Conservation (phyloP, 2,888 invertebrate species). For the Calephelis perditalis region DNA sequence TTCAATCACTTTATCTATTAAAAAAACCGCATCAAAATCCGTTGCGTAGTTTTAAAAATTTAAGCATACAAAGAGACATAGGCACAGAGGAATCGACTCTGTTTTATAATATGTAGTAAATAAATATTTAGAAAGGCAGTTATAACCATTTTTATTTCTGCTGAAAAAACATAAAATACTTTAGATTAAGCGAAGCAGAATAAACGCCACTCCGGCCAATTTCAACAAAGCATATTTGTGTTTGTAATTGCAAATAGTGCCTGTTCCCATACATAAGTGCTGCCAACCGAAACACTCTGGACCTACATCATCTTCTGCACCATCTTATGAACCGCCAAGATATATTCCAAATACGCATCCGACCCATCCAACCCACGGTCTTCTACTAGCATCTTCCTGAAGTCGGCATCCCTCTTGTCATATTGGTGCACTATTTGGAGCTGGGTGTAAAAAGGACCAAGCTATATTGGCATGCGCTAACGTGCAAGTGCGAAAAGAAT, state of each 20-base stretch:
- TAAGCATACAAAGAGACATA: too few relatives aligned
- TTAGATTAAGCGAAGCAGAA: too few relatives aligned
- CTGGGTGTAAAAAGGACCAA: conserved; percentile 35
- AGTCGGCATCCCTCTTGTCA: conserved; percentile 81
- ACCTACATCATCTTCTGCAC: conserved; percentile 78
- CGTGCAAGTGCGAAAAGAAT: conserved; percentile 1
- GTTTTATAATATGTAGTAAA: too few relatives aligned
- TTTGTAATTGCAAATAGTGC: background rate
- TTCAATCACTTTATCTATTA: too few relatives aligned
- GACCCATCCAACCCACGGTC: conserved; percentile 89
- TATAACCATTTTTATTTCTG: too few relatives aligned
- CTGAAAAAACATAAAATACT: too few relatives aligned
- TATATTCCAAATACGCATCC: conserved; percentile 94
- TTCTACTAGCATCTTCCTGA: conserved; percentile 94
- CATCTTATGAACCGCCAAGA: conserved; percentile 98
- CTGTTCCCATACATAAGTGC: conserved; percentile 1
- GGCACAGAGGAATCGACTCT: too few relatives aligned
- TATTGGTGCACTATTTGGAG: conserved; percentile 47
- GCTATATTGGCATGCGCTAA: conserved; percentile 10
- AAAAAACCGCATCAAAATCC: too few relatives aligned
- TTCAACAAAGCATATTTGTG: too few relatives aligned
- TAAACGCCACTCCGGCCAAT: too few relatives aligned
- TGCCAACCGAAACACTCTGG: conserved; percentile 7
- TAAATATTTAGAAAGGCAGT: too few relatives aligned
- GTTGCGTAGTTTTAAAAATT: too few relatives aligned